Evolutionary conservation across 1,140 invertebrate species (phyloP), one percentile per base, ranked within the genome.

Genomic region (Physella acuta): DNA sequence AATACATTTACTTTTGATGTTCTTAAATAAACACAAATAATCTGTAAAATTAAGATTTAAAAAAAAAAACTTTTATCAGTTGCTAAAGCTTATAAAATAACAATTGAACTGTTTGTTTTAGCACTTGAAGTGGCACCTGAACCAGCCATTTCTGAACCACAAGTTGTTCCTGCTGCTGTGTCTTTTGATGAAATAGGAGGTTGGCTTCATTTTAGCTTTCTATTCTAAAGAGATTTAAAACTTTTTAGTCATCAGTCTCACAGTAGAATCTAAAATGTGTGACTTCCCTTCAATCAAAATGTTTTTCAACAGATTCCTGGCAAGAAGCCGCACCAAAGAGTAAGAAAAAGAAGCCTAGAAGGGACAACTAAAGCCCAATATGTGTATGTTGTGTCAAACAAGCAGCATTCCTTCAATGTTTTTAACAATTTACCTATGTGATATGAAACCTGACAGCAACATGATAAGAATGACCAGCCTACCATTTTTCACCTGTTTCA

Each of bases 291-390:
- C 20, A 26, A 11, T 44, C 8, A 44, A 11, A 44, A 17, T 58
- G 55, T 17, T 58, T 65, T 17, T 59, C n/a, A 71, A 34, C 71
- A 80, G 78, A 78, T 37, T 75, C 76, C 17, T 81, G 79, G 79
- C 66, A 66, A 62, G 79, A 81, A 70, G 79, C 78, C 33, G 75
- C 78, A 65, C 79, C 79, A 49, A 79, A 79, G 64, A 79, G 75
- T 59, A 81, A 78, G 62, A 81, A 81, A 73, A 81, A 81, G 71
- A 79, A 76, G 70, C 72, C 79, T 11, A 73, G 79, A 55, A 59
- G 78, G 68, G 79, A 79, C 55, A 79, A 81, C 66, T 81, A 63
- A 39, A 37, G 14, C 33, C 16, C n/a, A 1, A 3, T 24, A 31
- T 49, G 39, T 52, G n/a, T 51, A 26, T 36, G n/a, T 51, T 30